A percentile compares a stretch with the other conserved stretches of the same genome.
Evolutionary conservation across 2,888 invertebrate genomes (phyloP).

Genomic region (Phyllotreta striolata): DNA sequence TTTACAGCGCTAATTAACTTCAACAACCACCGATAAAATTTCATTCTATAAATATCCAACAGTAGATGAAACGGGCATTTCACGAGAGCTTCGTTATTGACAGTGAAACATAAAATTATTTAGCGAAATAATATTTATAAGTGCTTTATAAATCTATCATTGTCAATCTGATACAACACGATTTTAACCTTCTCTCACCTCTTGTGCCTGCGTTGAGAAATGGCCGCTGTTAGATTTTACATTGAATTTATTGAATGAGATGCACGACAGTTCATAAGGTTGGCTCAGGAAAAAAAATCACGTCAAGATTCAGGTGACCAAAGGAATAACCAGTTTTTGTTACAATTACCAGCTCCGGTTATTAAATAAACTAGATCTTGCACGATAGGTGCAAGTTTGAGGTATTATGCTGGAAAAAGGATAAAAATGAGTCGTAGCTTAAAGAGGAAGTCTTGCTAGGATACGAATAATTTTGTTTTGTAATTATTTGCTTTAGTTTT

Average conservation of each 20-base stretch:
- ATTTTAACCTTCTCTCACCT: conserved; percentile 22
- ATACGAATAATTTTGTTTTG: too few relatives aligned
- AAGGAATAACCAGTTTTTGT: too few relatives aligned
- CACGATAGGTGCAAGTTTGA: too few relatives aligned
- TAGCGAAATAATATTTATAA: conserved; percentile 15
- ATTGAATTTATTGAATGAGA: conserved; percentile 15
- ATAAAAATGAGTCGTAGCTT: too few relatives aligned
- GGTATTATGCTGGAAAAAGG: too few relatives aligned
- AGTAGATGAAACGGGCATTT: neutral
- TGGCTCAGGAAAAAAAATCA: neutral
- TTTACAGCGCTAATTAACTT: conserved; percentile 16
- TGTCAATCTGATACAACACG: conserved; percentile 19
- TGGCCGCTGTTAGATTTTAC: conserved; percentile 13
- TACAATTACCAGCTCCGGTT: too few relatives aligned
- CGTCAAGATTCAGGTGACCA: too few relatives aligned
- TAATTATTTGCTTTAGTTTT: too few relatives aligned
- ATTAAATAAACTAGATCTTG: too few relatives aligned
- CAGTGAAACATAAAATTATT: conserved; percentile 5
- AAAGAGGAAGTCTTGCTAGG: too few relatives aligned
- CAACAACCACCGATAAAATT: conserved; percentile 9
- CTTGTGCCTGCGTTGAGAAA: conserved; percentile 15
- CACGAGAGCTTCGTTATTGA: neutral
- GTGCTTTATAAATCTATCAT: conserved; percentile 18
- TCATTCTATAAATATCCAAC: conserved; percentile 2
- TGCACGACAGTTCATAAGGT: conserved; percentile 18